Evolutionary conservation across 2,888 invertebrate genomes (phyloP).

Genomic region (Ormyrus labotus): DNA sequence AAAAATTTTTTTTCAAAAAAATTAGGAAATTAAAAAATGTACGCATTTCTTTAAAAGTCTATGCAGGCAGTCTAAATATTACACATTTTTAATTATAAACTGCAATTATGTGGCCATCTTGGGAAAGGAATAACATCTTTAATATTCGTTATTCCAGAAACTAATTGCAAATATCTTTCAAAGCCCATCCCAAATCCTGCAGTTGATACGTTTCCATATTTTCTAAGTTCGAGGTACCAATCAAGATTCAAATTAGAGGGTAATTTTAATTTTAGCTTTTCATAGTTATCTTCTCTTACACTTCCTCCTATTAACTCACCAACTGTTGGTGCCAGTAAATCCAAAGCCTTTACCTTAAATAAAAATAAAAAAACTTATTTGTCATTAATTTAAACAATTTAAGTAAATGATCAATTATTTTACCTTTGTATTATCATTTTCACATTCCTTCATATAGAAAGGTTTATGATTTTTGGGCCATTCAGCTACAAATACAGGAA

Average conservation of each 20-base stretch:
- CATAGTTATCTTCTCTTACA: slow-evolving; percentile 89
- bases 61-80: background rate
- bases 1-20: no score
- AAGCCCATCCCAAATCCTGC: slow-evolving; percentile 98
- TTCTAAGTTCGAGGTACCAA: slow-evolving; percentile 94
- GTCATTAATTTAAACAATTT: background rate
- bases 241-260: slow-evolving; percentile 79
- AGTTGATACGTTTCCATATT: slow-evolving; percentile 92
- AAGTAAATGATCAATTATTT: slow-evolving; percentile 51
- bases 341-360: slow-evolving; percentile 80
- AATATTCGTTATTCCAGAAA: slow-evolving; percentile 91
- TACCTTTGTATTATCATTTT: slow-evolving; percentile 80
- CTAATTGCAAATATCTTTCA: slow-evolving; percentile 90
- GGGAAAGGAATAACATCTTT: slow-evolving; percentile 97
- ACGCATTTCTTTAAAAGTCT: no score
- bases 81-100: slow-evolving; percentile 63
- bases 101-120: slow-evolving; percentile 92
- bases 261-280: slow-evolving; percentile 80
- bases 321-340: slow-evolving; percentile 90
- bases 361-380: slow-evolving; percentile 35
- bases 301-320: slow-evolving; percentile 98
- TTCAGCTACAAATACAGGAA: slow-evolving; percentile 91
- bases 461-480: slow-evolving; percentile 95
- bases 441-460: slow-evolving; percentile 92
- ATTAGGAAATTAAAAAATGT: no score